A percentile compares a stretch with the other conserved stretches of the same genome.
phyloP scores from a whole-genome alignment of 1,140 invertebrate genomes.

The Dinoponera quadriceps region DNA sequence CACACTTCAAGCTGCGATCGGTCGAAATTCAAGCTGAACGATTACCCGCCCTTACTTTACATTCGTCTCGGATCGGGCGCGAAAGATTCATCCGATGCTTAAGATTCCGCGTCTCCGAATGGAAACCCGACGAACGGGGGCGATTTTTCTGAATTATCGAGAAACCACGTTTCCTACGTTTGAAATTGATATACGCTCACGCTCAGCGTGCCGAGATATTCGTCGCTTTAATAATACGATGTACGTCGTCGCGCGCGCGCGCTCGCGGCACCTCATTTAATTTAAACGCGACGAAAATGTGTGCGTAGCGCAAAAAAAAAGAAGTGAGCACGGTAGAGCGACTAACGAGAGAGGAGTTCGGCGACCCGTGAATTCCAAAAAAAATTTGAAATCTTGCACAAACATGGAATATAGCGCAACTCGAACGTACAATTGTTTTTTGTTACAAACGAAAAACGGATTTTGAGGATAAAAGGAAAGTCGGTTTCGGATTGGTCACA shows the following conservation, averaged over 20 bases:
- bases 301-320: conserved; percentile 18
- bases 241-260: background rate
- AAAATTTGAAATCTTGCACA: conserved; percentile 5
- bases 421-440: conserved; percentile 25
- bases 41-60: background rate
- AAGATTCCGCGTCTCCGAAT: background rate
- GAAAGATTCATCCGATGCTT: background rate
- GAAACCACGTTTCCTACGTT: background rate
- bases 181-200: background rate
- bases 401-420: conserved; percentile 21
- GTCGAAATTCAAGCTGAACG: background rate
- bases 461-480: conserved; percentile 24
- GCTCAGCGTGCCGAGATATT: background rate
- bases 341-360: conserved; percentile 56
- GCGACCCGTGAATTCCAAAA: conserved; percentile 26
- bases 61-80: background rate
- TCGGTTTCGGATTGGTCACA: conserved; percentile 11
- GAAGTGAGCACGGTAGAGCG: conserved; percentile 8
- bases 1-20: background rate
- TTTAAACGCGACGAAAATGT: conserved; percentile 27
- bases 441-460: conserved; percentile 29
- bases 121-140: background rate
- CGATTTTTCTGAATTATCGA: background rate
- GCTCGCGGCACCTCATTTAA: conserved; percentile 9
- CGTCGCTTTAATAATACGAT: conserved; percentile 15